Evolutionary conservation across 37 sponge, comb jelly and placozoan species (phyloP), one percentile per base, ranked within the genome.

Genomic region (Eunapius fragilis): DNA sequence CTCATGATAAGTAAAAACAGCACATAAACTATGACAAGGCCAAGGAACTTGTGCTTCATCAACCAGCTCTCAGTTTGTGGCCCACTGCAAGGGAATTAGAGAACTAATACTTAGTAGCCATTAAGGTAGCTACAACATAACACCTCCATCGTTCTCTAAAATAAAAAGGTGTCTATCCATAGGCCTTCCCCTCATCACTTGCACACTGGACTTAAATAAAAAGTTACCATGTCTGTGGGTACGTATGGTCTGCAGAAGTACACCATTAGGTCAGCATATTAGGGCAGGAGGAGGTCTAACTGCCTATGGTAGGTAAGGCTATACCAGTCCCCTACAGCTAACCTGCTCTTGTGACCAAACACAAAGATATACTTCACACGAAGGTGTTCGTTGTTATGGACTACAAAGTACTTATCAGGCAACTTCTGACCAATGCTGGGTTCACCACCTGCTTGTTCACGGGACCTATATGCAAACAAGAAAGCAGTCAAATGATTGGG

Each of bases 351-450:
- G 17, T 79, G 74, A 9, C 70, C 91, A 78, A 89, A 95, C 34
- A 95, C 75, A 22, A 95, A 69, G 13, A 95, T 68, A 67, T 92
- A 89, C 38, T 87, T 92, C 27, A 95, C 72, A 22, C 89, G 36
- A 6, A 95, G 47, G 17, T 78, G 79, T 14, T 92, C 88, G 76
- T 95, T 85, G 76, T 95, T 95, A 11, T 74, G 36, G 0, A 95
- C 93, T 25, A 95, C 78, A 72, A 82, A 95, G 82, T 95, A 95
- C 31, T 89, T 84, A 0, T 95, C 93, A 72, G 96, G 96, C 2
- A 95, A 72, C 0, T 80, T 48, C 37, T 83, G 83, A 78, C 70
- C 82, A 35, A 83, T 19, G 81, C 38, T 87, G 71, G 85, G 91
- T 37, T 87, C 91, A 14, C 83, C 82, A 27, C 82, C 87, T 1